Percentiles rank a stretch among this genome's conserved stretches.
Evolutionary conservation across 2,888 invertebrate species (phyloP).

Genomic region (Drosophila prostipennis): DNA sequence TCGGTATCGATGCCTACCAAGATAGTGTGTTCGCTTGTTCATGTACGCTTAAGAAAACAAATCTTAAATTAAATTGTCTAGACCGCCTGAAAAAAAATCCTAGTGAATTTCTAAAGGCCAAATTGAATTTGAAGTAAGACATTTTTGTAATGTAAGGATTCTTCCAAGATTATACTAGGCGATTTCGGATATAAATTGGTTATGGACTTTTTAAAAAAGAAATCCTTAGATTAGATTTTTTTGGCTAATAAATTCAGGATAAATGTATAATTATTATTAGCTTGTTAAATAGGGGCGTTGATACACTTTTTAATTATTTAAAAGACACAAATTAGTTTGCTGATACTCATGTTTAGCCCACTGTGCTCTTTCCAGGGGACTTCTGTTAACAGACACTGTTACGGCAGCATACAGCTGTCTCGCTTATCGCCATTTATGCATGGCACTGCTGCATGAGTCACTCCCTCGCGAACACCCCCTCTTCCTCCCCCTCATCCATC

Average conservation of each 20-base stretch:
- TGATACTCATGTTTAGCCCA: background rate
- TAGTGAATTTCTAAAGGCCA: too few species aligned
- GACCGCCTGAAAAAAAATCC: background rate
- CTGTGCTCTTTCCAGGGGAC: conserved; percentile 1
- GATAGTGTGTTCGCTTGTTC: conserved; percentile 1
- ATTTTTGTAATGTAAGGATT: too few species aligned
- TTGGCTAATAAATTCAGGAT: too few species aligned
- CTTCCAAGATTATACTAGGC: too few species aligned
- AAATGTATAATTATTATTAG: too few species aligned
- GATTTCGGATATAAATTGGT: too few species aligned
- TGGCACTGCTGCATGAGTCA: conserved; percentile 42
- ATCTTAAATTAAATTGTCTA: background rate
- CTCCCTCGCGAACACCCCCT: conserved; percentile 15
- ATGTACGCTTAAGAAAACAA: background rate
- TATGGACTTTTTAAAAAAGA: too few species aligned
- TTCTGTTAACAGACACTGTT: conserved; percentile 12
- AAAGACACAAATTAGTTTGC: too few species aligned
- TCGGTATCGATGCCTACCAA: conserved; percentile 2
- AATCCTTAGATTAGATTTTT: too few species aligned
- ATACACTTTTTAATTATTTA: too few species aligned
- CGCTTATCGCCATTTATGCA: conserved; percentile 31
- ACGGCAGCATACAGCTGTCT: conserved; percentile 28
- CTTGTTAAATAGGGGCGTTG: too few species aligned
- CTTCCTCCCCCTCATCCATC: background rate
- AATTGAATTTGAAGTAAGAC: too few species aligned